A percentile compares a stretch with the other conserved stretches of the same genome.
Evolutionary conservation across 2,888 invertebrate species (phyloP).

Genomic region (Coelogynopora nodosa): DNA sequence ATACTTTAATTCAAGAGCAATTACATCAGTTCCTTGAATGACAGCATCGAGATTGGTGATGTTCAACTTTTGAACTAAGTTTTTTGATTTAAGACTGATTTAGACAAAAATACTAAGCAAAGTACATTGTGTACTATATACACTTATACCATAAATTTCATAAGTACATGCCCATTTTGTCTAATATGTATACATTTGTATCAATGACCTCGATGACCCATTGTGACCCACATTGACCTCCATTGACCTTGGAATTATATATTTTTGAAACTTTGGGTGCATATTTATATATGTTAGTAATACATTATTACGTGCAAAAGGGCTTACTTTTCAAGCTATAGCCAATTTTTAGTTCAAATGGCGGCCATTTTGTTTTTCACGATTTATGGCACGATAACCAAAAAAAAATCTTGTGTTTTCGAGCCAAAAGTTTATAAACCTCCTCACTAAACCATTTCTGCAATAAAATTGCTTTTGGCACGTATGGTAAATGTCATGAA

Average conservation of each 20-base stretch:
- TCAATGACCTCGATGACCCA: no score
- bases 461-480: not conserved
- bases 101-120: no score
- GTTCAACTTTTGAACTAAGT: not conserved
- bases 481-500: not conserved
- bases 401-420: not conserved
- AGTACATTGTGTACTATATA: no score
- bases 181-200: no score
- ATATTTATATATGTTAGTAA: no score
- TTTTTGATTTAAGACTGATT: no score
- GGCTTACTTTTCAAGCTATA: no score
- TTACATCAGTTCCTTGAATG: not conserved
- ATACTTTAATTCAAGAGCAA: not conserved
- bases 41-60: not conserved
- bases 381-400: not conserved
- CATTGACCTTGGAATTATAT: not conserved
- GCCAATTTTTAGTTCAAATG: not conserved
- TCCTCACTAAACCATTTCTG: not conserved
- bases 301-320: no score
- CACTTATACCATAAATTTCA: no score
- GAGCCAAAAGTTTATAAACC: not conserved
- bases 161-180: no score
- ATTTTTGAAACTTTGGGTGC: no score
- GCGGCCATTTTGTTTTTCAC: not conserved
- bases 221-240: no score